Percentiles rank a stretch among this genome's conserved stretches.
phyloP scores from a whole-genome alignment of 2,797 vertebrate genomes.

The Tapirus indicus region DNA sequence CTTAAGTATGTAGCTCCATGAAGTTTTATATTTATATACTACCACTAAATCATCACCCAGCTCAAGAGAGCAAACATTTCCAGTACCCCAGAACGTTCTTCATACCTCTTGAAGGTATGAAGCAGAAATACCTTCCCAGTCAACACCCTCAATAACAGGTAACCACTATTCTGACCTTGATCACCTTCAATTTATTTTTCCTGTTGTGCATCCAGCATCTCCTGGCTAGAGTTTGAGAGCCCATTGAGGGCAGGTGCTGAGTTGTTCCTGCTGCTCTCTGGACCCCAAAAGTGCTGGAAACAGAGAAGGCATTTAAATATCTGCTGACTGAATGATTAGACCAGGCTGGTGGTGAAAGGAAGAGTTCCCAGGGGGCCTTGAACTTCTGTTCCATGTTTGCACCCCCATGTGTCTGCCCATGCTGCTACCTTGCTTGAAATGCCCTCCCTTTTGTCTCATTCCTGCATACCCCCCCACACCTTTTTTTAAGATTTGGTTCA shows the following conservation, averaged over 20 bases:
- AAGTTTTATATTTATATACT: background rate
- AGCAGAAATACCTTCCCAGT: background rate
- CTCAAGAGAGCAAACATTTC: background rate
- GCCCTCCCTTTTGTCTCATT: background rate
- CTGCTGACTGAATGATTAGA: background rate
- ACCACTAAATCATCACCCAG: background rate
- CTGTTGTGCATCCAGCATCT: background rate
- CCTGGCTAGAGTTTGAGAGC: background rate
- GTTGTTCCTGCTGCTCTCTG: background rate
- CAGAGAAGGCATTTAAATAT: background rate
- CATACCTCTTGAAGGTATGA: background rate
- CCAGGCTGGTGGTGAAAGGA: background rate
- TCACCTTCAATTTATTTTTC: background rate
- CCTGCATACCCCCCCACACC: background rate
- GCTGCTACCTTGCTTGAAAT: background rate
- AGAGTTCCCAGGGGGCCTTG: fast-evolving
- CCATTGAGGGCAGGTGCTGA: background rate
- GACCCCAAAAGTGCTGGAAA: background rate
- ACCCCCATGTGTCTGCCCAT: background rate
- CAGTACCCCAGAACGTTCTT: background rate
- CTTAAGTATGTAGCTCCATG: background rate
- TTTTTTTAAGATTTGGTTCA: background rate
- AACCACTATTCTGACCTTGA: background rate
- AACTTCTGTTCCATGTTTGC: background rate
- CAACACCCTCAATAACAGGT: background rate